Evolutionary conservation across 1,140 invertebrate species (phyloP), one percentile per base, ranked within the genome.

Genomic region (Manduca sexta): DNA sequence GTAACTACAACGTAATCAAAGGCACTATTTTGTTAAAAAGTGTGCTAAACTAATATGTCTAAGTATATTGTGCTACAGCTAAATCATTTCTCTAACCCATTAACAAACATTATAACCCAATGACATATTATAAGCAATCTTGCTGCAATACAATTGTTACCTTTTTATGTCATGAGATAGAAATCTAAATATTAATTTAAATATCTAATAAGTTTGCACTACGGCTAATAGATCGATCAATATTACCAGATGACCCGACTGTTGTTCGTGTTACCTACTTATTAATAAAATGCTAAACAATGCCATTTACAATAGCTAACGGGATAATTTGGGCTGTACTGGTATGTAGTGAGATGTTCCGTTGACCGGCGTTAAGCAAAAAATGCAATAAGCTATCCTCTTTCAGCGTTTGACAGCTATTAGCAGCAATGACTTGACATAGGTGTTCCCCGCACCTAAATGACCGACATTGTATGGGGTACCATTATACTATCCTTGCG

Each of bases 201-300:
- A 26, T 8, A 26, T 3, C 21, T 26, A 26, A 26, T 26, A 26
- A 26, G 4, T 26, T 8, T 3, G 21, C 21, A 26, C 21, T 5
- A 26, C 21, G 8, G 21, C 8, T 26, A 26, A 26, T 26, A 26
- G 0, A 26, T 8, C 21, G 21, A 26, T 26, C 21, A 26, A 26
- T 26, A 8, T 35, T 35, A 12, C 33, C 8, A 35, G 13, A 12
- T 35, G 21, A 26, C 21, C 21, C 21, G 8, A 26, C 21, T 3
- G 8, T 17, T 45, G 31, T 45, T 12, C 30, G 30, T 16, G 15
- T 45, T 13, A 45, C 43, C 30, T 35, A 34, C 17, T 10, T 34
- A 35, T 45, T n/a, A 45, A 45, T 45, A 45, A 35, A 35, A 45
- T 35, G 31, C 33, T 45, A 45, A 45, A 45, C 43, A 35, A 45